Evolutionary conservation across 2,797 vertebrate genomes (phyloP).

Genomic region (Hephaestus fuliginosus): DNA sequence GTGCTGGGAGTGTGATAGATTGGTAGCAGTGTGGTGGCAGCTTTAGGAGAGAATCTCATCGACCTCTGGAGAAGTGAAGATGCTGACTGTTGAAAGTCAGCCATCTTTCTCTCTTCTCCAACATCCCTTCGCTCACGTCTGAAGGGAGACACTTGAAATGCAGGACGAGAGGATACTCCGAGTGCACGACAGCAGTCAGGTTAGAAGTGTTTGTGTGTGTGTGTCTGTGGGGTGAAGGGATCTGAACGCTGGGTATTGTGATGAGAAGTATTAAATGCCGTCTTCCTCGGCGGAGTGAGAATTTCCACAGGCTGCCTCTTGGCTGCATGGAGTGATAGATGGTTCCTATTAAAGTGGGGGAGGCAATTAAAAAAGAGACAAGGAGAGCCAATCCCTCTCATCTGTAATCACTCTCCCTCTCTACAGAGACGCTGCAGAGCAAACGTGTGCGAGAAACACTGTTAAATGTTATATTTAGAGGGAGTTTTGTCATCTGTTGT

Average conservation of each 20-base stretch:
- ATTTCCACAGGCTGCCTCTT: conserved; percentile 57
- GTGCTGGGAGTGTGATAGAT: conserved; percentile 38
- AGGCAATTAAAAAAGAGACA: conserved; percentile 77
- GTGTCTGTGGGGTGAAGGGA: conserved; percentile 20
- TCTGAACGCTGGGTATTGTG: conserved; percentile 41
- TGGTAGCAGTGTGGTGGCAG: conserved; percentile 2
- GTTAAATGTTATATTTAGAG: conserved; percentile 25
- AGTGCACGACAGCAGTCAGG: conserved; percentile 40
- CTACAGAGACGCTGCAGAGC: conserved; percentile 28
- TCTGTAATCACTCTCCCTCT: conserved; percentile 63
- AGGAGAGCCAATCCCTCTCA: conserved; percentile 55
- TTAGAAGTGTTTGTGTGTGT: conserved; percentile 13
- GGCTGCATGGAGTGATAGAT: conserved; percentile 75
- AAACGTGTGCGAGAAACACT: conserved; percentile 1
- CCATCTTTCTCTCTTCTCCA: not conserved
- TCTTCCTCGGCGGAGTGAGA: conserved; percentile 48
- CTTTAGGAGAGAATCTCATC: conserved; percentile 29
- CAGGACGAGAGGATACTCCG: conserved; percentile 1
- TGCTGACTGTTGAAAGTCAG: conserved; percentile 35
- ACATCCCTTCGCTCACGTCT: conserved; percentile 2
- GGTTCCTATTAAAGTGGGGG: conserved; percentile 73
- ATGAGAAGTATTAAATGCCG: conserved; percentile 43
- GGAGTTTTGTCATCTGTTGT: conserved; percentile 24
- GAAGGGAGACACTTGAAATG: conserved; percentile 20
- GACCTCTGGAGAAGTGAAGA: conserved; percentile 39